Conservation (phyloP, 2,888 invertebrate genomes). For the Eristalis arbustorum region DNA sequence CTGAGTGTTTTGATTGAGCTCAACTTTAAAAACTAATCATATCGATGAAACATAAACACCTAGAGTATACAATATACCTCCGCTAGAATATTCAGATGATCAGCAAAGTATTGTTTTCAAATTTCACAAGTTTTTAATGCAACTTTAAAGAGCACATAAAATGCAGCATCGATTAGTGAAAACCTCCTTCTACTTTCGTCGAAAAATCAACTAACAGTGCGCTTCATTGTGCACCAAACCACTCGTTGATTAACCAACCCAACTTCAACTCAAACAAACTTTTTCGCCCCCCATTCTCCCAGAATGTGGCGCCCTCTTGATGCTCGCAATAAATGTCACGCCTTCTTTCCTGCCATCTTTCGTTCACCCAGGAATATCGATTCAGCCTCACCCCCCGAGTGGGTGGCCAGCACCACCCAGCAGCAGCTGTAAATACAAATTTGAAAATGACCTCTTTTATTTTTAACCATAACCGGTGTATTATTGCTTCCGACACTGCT, state of each 20-base stretch:
- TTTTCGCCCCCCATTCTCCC: background rate
- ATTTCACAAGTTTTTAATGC: too few relatives aligned
- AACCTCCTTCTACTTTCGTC: too few relatives aligned
- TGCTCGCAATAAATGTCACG: background rate
- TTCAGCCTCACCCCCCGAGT: background rate
- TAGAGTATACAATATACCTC: too few relatives aligned
- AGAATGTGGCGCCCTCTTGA: background rate
- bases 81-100: too few relatives aligned
- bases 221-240: background rate
- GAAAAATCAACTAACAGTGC: background rate
- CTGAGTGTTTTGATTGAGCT: too few relatives aligned
- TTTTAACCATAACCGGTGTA: constrained; percentile 26
- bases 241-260: background rate
- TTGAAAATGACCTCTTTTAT: constrained; percentile 55
- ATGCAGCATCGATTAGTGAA: too few relatives aligned
- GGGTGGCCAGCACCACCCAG: background rate
- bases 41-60: too few relatives aligned
- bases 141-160: too few relatives aligned
- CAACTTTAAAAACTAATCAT: too few relatives aligned
- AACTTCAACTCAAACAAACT: background rate
- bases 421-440: constrained; percentile 23
- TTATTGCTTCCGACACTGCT: background rate
- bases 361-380: constrained; percentile 4
- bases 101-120: too few relatives aligned
- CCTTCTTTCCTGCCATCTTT: background rate